Evolutionary conservation across 2,113 vertebrate genomes (phyloP).

Genomic region (Murina feae): DNA sequence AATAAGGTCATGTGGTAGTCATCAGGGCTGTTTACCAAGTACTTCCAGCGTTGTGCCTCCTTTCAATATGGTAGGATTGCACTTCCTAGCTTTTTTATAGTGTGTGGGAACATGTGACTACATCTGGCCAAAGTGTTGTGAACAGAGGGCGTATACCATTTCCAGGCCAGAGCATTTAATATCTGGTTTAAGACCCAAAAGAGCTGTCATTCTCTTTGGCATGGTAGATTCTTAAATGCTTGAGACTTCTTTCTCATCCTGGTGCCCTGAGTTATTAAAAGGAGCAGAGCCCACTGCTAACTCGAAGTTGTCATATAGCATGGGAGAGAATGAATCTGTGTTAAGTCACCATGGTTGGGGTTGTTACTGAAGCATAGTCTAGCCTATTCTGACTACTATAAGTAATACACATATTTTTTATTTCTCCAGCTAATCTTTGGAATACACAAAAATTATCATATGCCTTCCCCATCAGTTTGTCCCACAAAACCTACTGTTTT

Average conservation of each 20-base stretch:
- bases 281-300: background rate
- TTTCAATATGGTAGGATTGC: background rate
- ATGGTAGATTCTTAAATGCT: background rate
- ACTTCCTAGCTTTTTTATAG: constrained; percentile 28
- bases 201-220: background rate
- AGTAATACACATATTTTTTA: background rate
- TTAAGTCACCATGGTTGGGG: background rate
- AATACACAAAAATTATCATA: background rate
- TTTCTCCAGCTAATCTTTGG: constrained; percentile 15
- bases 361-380: background rate
- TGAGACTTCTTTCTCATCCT: background rate
- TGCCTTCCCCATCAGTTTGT: background rate
- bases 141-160: background rate
- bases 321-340: background rate
- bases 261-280: background rate
- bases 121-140: background rate
- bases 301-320: background rate
- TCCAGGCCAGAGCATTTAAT: background rate
- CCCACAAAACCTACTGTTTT: background rate
- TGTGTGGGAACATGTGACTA: background rate
- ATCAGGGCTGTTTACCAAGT: constrained; percentile 53
- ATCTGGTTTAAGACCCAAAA: background rate
- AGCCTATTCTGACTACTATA: background rate
- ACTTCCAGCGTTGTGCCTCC: constrained; percentile 43
- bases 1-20: constrained; percentile 62